These are phyloP conservation scores for Poeciliopsis turrubarensis DNA, from an alignment of 2,113 vertebrate species.

Conservation along the genomic window DNA sequence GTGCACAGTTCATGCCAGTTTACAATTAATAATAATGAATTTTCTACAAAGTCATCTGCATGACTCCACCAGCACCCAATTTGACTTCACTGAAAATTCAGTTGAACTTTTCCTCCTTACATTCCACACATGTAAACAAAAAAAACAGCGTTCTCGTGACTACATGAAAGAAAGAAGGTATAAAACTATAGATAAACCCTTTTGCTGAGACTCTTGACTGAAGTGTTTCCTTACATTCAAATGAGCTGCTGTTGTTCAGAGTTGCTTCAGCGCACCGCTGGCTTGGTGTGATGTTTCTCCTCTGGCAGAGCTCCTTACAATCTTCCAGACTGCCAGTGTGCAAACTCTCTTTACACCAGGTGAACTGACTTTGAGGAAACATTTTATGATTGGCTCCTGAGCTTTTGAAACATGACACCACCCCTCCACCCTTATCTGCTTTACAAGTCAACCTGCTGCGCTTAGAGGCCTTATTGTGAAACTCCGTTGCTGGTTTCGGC, in stretches of 20 bases:
- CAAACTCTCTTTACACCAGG: slow-evolving; percentile 66
- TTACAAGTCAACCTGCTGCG: slow-evolving; percentile 26
- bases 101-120: neutral
- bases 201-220: neutral
- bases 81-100: neutral
- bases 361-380: slow-evolving; percentile 55
- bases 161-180: neutral
- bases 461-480: slow-evolving; percentile 12
- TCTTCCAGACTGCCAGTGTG: slow-evolving; percentile 57
- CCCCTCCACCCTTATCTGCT: slow-evolving; percentile 43
- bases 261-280: slow-evolving; percentile 29
- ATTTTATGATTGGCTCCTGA: slow-evolving; percentile 67
- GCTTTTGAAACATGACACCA: slow-evolving; percentile 71
- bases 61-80: neutral
- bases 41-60: neutral
- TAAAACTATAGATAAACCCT: neutral
- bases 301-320: slow-evolving; percentile 53
- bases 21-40: no score
- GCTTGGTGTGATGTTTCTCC: slow-evolving; percentile 56
- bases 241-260: slow-evolving; percentile 29
- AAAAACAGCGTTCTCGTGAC: neutral
- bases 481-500: slow-evolving; percentile 1
- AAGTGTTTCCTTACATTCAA: slow-evolving; percentile 55
- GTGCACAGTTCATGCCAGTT: neutral
- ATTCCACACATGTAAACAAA: neutral